Evolutionary conservation across 2,888 invertebrate genomes (phyloP), one percentile per base, ranked within the genome.

Genomic region (Deilephila porcellus): DNA sequence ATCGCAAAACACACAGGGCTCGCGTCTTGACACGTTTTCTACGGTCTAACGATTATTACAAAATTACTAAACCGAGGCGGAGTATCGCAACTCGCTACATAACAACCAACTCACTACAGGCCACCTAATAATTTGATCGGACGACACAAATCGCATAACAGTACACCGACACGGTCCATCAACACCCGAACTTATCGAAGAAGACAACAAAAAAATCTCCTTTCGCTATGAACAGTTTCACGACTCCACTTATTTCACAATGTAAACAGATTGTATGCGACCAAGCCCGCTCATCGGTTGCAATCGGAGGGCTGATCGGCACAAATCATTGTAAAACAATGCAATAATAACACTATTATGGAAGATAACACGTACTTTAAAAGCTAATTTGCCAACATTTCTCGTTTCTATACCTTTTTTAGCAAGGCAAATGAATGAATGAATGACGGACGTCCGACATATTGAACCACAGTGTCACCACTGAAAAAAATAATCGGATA

Each of bases 31-130:
- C 94, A 94, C 93, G 88, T 88, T 93, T 94, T 93, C 91, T 88
- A 93, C 93, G 94, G 88, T 93, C 93, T 90, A 90, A 88, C 90
- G 92, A 90, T 85, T 88, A 87, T 94, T 94, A 92, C 94, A 93
- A 94, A 94, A 94, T 89, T 87, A 76, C 77, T 63, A 82, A 85
- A 86, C 86, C 86, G 67, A 67, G 67, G 87, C 88, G 85, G 85
- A 82, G 81, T 88, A 85, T 88, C 85, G 88, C 86, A 88, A 90
- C 80, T 75, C 72, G 71, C 73, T 71, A 56, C 62, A 67, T 32
- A 67, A 53, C 37, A 71, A 64, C 67, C 71, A 73, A 73, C 53
- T 53, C 62, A 73, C 56, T 37, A 73, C 59, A 52, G 60, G 53
- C 71, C 34, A 56, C 70, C 71, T 62, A 62, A 32, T 62, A 64